Percentiles rank a stretch among this genome's conserved stretches.
phyloP scores from a whole-genome alignment of 1,140 invertebrate genomes.

The Neodiprion lecontei region DNA sequence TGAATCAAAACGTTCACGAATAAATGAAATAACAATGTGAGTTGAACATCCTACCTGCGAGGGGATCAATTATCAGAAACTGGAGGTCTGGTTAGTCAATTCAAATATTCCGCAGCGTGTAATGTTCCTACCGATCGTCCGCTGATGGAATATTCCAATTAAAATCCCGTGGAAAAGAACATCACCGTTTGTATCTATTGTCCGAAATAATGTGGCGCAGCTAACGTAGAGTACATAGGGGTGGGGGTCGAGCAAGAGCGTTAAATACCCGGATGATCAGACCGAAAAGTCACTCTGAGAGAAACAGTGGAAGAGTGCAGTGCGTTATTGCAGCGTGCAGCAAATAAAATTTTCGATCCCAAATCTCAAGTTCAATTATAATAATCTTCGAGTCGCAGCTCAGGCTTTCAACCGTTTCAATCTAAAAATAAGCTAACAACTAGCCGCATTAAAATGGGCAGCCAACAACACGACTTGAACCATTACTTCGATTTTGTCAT shows the following conservation, averaged over 20 bases:
- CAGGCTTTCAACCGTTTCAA: too few relatives aligned
- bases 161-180: not conserved
- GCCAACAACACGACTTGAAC: conserved; percentile 26
- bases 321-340: not conserved
- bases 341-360: not conserved
- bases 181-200: not conserved
- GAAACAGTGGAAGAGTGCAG: not conserved
- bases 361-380: too few relatives aligned
- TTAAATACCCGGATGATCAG: not conserved
- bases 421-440: too few relatives aligned
- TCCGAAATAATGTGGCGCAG: not conserved
- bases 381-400: too few relatives aligned
- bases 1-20: too few relatives aligned
- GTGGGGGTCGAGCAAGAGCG: not conserved
- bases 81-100: too few relatives aligned
- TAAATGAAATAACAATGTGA: too few relatives aligned
- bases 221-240: not conserved
- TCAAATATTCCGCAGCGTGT: too few relatives aligned
- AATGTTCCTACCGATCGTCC: too few relatives aligned
- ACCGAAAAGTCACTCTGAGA: not conserved
- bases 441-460: conserved; percentile 28
- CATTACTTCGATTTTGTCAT: conserved; percentile 41
- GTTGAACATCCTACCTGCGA: too few relatives aligned
- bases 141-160: too few relatives aligned
- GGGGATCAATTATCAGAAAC: too few relatives aligned